Base-by-base conservation (phyloP, 2,888 invertebrate genomes). In the Arrhopalites spinosus region DNA sequence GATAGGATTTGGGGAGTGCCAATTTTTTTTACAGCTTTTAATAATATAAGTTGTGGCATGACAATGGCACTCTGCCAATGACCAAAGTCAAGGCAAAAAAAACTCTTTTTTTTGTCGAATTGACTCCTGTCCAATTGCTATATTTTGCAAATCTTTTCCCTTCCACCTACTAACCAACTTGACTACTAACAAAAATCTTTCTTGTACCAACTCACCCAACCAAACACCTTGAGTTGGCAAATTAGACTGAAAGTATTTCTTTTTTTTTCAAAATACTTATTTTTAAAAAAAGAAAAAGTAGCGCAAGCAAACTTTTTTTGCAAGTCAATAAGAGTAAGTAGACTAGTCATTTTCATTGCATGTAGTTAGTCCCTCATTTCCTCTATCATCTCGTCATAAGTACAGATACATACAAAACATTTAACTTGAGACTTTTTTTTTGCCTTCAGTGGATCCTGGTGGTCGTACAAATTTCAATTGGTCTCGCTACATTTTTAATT, bases 201-300 rank as follows among this genome's bases (percentile, higher is more conserved):
- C 15, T 5, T 20, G 53, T 20, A 53, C 23, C 53, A 17, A 53
- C 23, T 20, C 53, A 53, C 2, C 23, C 53, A 59, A 25, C 59
- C 59, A 13, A 53, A 53, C 53, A 53, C 53, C 53, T 36, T 36
- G 5, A 36, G 5, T 36, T 36, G 36, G 59, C 20, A 59, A 59
- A 59, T 59, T 59, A 59, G 64, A 64, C 36, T 29, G 30, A 29
- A 53, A 53, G 5, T 20, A 13, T n/a, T n/a, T 47, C 27, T 25
- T 30, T 64, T 59, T 64, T 64, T 29, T 64, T 30, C 30, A 29
- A 64, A 29, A 29, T 30, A 64, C 36, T 64, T 30, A 64, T 64
- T 59, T 59, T 59, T 59, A 59, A 59, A 59, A 30, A 30, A 30
- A 23, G 53, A 2, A 47, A 61, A 64, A 30, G 64, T 64, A 64